Evolutionary conservation across 2,888 invertebrate species (phyloP).

Genomic region (Emmelina monodactyla): DNA sequence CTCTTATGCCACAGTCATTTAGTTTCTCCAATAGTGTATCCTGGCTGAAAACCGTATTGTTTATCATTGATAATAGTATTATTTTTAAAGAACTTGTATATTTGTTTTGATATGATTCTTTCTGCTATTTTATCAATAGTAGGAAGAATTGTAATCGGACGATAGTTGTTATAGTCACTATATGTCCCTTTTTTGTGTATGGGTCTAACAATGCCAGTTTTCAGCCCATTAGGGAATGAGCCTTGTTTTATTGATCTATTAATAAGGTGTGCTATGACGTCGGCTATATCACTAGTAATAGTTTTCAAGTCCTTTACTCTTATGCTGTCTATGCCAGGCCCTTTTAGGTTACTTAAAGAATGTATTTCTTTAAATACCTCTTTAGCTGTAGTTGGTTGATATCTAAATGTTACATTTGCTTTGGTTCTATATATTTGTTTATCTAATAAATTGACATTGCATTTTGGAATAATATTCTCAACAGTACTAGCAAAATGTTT

Average conservation of each 20-base stretch:
- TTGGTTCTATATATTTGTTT: neutral
- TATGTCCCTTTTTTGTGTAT: slow-evolving; percentile 11
- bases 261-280: slow-evolving; percentile 8
- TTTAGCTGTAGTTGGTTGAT: neutral
- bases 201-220: slow-evolving; percentile 12
- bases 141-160: slow-evolving; percentile 14
- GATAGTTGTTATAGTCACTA: slow-evolving; percentile 8
- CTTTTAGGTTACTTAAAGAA: neutral
- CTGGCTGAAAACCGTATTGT: slow-evolving; percentile 9
- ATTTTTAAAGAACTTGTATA: slow-evolving; percentile 6
- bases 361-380: neutral
- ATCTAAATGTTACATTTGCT: neutral
- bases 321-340: slow-evolving; percentile 7
- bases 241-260: slow-evolving; percentile 6
- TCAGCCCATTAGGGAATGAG: slow-evolving; percentile 10
- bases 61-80: slow-evolving; percentile 5
- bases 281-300: slow-evolving; percentile 3
- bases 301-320: slow-evolving; percentile 8
- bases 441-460: neutral
- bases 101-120: slow-evolving; percentile 9
- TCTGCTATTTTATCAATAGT: slow-evolving; percentile 11
- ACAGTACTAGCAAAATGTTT: slow-evolving; percentile 1
- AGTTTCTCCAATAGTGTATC: slow-evolving; percentile 5
- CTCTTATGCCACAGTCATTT: slow-evolving; percentile 11
- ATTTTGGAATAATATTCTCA: neutral